Evolutionary conservation across 2,113 vertebrate genomes (phyloP), one percentile per base, ranked within the genome.

Genomic region (Phrynosoma platyrhinos): DNA sequence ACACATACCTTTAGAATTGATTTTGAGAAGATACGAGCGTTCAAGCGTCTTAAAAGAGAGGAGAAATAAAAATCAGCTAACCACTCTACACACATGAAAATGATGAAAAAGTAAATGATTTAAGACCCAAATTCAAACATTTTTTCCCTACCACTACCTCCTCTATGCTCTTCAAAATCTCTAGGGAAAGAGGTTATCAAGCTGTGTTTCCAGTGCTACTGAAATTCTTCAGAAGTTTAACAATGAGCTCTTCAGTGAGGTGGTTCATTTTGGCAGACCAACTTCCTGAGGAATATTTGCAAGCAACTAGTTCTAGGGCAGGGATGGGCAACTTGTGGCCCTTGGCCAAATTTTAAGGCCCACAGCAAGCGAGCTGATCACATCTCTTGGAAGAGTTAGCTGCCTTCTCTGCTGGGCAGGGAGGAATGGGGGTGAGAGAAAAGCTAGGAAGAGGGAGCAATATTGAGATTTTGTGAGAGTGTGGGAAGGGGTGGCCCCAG

Each of bases 1-100:
- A 87, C 1, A 68, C 95, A 95, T 90, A 99, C 99, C 98, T 98
- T 99, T 99, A 42, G 98, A 98, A 95, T 98, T 98, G 91, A 99
- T 98, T 93, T 98, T 99, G 94, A 99, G 95, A 91, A 99, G 95
- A 94, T 99, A 99, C 0, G 99, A 99, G 18, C 98, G 96, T 87
- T 99, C 99, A 55, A 99, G 94, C 5, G 99, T 99, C 99, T 99
- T 83, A 1, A 87, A 92, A 30, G 93, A 91, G 87, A 84, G n/a
- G 74, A 81, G 5, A 75, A 21, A 93, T 4, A 90, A 66, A 84
- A 83, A 4, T 36, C 52, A 32, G 9, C 1, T 18, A 27, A 1
- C 62, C 87, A 90, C 0, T 25, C 88, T 40, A 85, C 53, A 32
- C 10, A 64, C 12, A 66, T 9, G 3, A 23, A 21, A 52, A 64